Base-by-base conservation (phyloP, 2,888 invertebrate species). In the Eupithecia vulgata region DNA sequence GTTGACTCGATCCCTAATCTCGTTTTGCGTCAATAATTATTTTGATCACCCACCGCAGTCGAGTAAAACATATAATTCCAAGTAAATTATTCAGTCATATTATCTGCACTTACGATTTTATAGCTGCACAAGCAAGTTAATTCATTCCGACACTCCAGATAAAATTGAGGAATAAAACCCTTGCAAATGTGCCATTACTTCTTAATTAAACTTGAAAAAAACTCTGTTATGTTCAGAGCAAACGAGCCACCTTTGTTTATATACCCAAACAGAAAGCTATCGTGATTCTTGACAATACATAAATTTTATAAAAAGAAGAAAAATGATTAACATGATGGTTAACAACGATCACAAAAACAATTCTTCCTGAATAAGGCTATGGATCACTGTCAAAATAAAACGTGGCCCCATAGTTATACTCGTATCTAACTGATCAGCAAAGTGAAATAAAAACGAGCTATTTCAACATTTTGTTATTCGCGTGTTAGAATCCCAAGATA, bases 81-180 rank as follows among this genome's bases (percentile, higher is more conserved):
- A 34, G 61, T 34, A 59, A 59, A 61, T 61, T 30, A 61, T 61
- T 34, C 61, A 61, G 61, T 3, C 15, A 61, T 34, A 17, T 34
- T 61, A 61, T 34, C 61, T 61, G 61, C 61, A 61, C 61, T 61
- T 61, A 61, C 61, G 17, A 61, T 61, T 61, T 61, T 61, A 61
- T 61, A 34, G 61, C 61, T 17, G 61, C 61, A 25, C 25, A 57
- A 17, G 34, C 61, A 34, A 30, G 34, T 15, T 61, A 61, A 61
- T 61, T 61, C 61, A 34, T 61, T 61, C 61, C 61, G 30, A 61
- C 61, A 34, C 61, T 30, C 61, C 61, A 61, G 30, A 61, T 57
- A 34, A 61, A 34, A 34, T 61, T 61, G 61, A 61, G 17, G 1
- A 61, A 61, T 61, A 61, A 61, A 61, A 61, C 17, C 30, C 61